Evolutionary conservation across 2,113 vertebrate species (phyloP).

Genomic region (Boulengerochromis microlepis): DNA sequence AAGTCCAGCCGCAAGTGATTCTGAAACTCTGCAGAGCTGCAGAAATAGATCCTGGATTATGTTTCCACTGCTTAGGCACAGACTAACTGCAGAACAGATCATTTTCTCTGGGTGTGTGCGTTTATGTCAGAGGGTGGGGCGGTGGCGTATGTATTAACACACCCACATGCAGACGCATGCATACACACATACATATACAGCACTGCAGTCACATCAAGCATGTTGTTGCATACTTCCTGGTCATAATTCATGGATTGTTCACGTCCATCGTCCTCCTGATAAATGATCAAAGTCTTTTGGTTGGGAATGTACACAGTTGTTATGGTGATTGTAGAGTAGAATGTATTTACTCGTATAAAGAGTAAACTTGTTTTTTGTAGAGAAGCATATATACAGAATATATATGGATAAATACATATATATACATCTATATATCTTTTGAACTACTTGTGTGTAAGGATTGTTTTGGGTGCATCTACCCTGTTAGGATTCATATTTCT

Average conservation of each 20-base stretch:
- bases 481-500: conserved; percentile 35
- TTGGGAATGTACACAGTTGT: conserved; percentile 69
- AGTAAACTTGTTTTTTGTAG: conserved; percentile 64
- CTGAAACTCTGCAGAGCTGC: conserved; percentile 23
- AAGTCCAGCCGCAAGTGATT: neutral
- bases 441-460: conserved; percentile 43
- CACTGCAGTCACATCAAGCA: conserved; percentile 12
- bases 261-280: conserved; percentile 9
- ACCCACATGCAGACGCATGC: neutral
- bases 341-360: conserved; percentile 72
- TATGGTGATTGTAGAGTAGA: conserved; percentile 71
- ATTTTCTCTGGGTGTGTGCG: conserved; percentile 28
- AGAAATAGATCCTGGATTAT: conserved; percentile 53
- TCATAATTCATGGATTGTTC: conserved; percentile 27
- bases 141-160: neutral
- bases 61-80: conserved; percentile 39
- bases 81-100: conserved; percentile 44
- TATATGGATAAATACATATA: conserved; percentile 55
- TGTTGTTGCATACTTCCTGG: conserved; percentile 28
- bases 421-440: conserved; percentile 59
- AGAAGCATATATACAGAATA: conserved; percentile 63
- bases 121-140: neutral
- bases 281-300: conserved; percentile 41
- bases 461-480: conserved; percentile 44
- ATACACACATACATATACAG: conserved; percentile 8